Evolutionary conservation across 1,140 invertebrate species (phyloP).

Genomic region (Drosophila teissieri): DNA sequence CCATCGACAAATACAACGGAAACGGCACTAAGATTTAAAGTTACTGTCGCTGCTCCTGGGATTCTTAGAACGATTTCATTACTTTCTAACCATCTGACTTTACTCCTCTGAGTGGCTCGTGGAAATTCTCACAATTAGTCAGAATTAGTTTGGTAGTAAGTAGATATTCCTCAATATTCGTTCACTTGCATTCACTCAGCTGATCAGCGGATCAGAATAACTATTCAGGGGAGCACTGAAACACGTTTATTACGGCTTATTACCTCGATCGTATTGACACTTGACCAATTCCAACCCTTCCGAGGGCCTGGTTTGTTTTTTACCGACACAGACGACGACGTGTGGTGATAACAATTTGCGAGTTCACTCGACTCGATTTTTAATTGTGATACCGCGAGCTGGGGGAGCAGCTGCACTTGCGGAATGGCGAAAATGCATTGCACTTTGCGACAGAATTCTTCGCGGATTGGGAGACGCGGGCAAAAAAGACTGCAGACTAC

Average conservation of each 20-base stretch:
- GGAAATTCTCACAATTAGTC: background rate
- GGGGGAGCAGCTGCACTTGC: conserved; percentile 69
- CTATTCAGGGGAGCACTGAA: conserved; percentile 20
- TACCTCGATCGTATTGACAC: conserved; percentile 31
- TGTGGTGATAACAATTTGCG: conserved; percentile 62
- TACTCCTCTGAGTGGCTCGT: background rate
- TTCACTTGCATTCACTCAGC: conserved; percentile 38
- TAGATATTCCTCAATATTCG: conserved; percentile 18
- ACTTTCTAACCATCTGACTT: conserved; percentile 17
- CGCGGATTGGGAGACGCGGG: conserved; percentile 39
- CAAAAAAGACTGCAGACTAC: conserved; percentile 36
- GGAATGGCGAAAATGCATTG: conserved; percentile 80
- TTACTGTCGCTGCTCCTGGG: no score
- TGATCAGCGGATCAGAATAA: conserved; percentile 22
- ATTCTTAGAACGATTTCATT: background rate
- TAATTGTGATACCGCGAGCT: conserved; percentile 65
- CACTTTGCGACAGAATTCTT: conserved; percentile 79
- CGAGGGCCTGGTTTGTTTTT: conserved; percentile 3
- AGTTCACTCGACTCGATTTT: conserved; percentile 62
- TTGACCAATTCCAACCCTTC: conserved; percentile 15
- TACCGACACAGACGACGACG: conserved; percentile 2
- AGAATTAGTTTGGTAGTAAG: background rate
- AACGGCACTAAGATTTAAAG: no score
- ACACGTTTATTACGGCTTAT: conserved; percentile 30
- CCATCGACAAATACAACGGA: no score